Percentiles rank a stretch among this genome's conserved stretches.
These are phyloP conservation scores for Ancistrus triradiatus DNA, from an alignment of 2,113 vertebrate genomes.

Conservation along the genomic window DNA sequence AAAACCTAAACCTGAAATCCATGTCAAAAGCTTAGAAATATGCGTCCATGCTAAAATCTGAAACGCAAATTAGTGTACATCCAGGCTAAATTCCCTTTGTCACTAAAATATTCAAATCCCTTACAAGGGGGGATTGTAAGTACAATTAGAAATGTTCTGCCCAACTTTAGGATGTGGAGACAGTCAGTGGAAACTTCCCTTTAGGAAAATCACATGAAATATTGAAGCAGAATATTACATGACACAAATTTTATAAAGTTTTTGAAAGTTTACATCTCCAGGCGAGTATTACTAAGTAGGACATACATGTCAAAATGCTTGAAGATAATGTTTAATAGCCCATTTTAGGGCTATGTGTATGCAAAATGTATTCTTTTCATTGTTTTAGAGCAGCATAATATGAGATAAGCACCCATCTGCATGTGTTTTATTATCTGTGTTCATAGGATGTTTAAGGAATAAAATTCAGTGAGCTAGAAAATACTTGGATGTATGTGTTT, in stretches of 20 bases:
- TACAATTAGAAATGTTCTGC: conserved; percentile 27
- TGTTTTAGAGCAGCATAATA: no score
- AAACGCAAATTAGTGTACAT: conserved; percentile 50
- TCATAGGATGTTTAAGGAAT: no score
- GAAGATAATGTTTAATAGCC: neutral
- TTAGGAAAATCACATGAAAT: conserved; percentile 11
- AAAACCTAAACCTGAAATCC: conserved; percentile 30
- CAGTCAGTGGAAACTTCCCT: neutral
- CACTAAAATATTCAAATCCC: conserved; percentile 47
- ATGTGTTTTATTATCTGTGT: no score
- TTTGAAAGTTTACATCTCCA: neutral
- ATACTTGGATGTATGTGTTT: no score
- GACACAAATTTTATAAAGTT: neutral
- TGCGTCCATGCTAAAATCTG: conserved; percentile 34
- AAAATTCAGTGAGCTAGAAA: no score
- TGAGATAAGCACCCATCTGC: no score
- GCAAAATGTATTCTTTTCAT: neutral
- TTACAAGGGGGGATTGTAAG: conserved; percentile 32
- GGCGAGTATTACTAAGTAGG: neutral
- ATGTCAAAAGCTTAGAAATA: conserved; percentile 33
- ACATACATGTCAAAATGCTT: neutral
- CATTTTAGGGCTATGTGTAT: neutral
- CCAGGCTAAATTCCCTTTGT: conserved; percentile 41
- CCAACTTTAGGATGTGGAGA: conserved; percentile 12
- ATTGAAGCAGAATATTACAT: conserved; percentile 1